These are phyloP conservation scores for Lepidochitona cinerea DNA, from an alignment of 2,888 invertebrate species.

Conservation along the genomic window DNA sequence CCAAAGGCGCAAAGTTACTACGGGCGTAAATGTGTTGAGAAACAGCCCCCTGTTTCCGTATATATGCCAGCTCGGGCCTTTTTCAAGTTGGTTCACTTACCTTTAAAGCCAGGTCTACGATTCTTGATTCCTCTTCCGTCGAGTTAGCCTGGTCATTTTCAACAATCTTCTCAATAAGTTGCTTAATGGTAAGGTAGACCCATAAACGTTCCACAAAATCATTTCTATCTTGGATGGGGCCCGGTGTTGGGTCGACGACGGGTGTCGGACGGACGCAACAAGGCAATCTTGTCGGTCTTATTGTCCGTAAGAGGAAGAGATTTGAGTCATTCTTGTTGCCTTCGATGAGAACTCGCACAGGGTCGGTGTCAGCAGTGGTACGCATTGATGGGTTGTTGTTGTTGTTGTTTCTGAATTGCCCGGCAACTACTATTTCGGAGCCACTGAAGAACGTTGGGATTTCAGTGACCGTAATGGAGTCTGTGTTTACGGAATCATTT, in stretches of 20 bases:
- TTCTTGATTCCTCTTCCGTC: constrained; percentile 11
- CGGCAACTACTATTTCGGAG: constrained; percentile 47
- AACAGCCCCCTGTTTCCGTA: too few relatives aligned
- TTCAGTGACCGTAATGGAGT: constrained; percentile 34
- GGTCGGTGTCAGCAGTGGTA: not conserved
- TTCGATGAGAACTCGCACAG: not conserved
- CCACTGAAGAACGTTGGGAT: constrained; percentile 46
- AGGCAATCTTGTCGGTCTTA: not conserved
- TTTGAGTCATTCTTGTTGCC: not conserved
- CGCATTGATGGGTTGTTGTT: not conserved
- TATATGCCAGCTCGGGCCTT: too few relatives aligned
- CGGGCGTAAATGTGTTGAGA: too few relatives aligned
- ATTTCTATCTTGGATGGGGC: not conserved
- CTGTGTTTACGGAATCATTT: constrained; percentile 45
- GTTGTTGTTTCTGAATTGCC: not conserved
- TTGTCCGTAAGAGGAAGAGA: not conserved
- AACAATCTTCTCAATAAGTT: constrained; percentile 39
- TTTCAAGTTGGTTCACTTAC: too few relatives aligned
- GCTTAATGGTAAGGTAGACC: constrained; percentile 57
- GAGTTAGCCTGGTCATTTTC: constrained; percentile 9
- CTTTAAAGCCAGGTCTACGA: constrained; percentile 28
- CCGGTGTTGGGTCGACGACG: not conserved
- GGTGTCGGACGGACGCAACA: not conserved
- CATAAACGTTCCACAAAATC: constrained; percentile 29
- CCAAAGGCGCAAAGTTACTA: too few relatives aligned